phyloP scores from a whole-genome alignment of 2,113 vertebrate genomes.

The Nothoprocta pentlandii region DNA sequence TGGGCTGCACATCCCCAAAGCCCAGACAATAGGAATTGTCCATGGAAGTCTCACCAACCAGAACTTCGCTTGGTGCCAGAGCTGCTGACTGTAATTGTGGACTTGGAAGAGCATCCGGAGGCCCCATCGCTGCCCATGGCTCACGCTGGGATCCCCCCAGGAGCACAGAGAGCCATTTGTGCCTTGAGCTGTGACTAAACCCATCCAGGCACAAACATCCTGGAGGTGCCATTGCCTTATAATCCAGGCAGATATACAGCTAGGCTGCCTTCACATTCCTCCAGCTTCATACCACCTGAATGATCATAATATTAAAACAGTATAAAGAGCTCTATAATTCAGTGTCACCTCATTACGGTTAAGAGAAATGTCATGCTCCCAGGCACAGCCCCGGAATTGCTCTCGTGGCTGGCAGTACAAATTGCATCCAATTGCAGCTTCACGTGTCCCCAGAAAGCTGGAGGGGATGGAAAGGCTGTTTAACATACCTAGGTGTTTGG shows the following conservation, averaged over 20 bases:
- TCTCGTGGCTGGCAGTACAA: slow-evolving; percentile 4
- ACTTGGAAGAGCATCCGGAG: no score
- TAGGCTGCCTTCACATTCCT: background rate
- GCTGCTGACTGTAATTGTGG: no score
- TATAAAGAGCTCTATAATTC: slow-evolving; percentile 1
- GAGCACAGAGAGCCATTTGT: background rate
- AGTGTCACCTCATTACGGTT: background rate
- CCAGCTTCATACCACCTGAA: background rate
- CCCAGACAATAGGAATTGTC: no score
- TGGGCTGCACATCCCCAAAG: no score
- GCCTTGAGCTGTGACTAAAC: background rate
- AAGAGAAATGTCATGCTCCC: background rate
- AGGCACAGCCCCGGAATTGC: slow-evolving; percentile 1
- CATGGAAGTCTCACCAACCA: background rate
- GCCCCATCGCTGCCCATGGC: no score
- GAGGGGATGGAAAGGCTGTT: slow-evolving; percentile 3
- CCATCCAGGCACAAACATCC: background rate
- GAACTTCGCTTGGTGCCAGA: background rate
- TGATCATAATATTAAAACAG: background rate
- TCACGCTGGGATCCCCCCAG: background rate
- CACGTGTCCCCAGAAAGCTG: background rate
- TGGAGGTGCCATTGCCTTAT: background rate
- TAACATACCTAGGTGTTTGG: background rate
- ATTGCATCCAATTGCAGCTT: slow-evolving; percentile 13
- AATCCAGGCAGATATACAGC: background rate